Conservation (phyloP, 1,140 invertebrate species). For the Hydropsyche tenuis region DNA sequence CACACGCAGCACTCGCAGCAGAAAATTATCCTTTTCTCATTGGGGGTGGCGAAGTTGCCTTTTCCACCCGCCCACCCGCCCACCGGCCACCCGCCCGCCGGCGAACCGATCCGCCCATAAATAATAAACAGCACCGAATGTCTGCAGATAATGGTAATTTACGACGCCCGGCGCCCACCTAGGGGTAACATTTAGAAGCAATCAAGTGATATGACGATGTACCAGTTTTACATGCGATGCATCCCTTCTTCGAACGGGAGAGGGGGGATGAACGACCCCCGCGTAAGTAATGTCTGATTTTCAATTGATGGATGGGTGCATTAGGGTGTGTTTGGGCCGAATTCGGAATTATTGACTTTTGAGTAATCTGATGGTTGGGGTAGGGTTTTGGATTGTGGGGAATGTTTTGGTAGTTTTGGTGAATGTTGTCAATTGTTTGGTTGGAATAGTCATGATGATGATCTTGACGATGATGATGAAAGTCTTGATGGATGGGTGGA, state of each 20-base stretch:
- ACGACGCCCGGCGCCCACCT: constrained; percentile 55
- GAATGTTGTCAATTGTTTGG: too few relatives aligned
- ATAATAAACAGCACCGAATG: constrained; percentile 62
- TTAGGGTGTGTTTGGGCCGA: background rate
- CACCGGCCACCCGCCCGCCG: constrained; percentile 44
- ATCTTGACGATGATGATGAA: too few relatives aligned
- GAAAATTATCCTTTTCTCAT: constrained; percentile 51
- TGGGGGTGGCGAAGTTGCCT: constrained; percentile 36
- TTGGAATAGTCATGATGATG: too few relatives aligned
- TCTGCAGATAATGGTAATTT: constrained; percentile 65
- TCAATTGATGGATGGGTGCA: background rate
- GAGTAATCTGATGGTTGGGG: too few relatives aligned
- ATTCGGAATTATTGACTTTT: too few relatives aligned
- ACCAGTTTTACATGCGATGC: constrained; percentile 50
- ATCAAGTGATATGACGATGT: constrained; percentile 51
- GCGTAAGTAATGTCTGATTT: too few relatives aligned
- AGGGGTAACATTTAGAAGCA: constrained; percentile 52
- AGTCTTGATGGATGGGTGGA: background rate
- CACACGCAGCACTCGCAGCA: constrained; percentile 29
- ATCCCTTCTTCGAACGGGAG: constrained; percentile 1
- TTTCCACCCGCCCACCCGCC: constrained; percentile 39
- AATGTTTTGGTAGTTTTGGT: too few relatives aligned
- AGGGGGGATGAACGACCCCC: constrained; percentile 10
- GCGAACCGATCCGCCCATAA: constrained; percentile 61
- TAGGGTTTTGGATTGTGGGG: too few relatives aligned